phyloP scores from a whole-genome alignment of 2,888 invertebrate genomes.

The Cantharis flavilabris region DNA sequence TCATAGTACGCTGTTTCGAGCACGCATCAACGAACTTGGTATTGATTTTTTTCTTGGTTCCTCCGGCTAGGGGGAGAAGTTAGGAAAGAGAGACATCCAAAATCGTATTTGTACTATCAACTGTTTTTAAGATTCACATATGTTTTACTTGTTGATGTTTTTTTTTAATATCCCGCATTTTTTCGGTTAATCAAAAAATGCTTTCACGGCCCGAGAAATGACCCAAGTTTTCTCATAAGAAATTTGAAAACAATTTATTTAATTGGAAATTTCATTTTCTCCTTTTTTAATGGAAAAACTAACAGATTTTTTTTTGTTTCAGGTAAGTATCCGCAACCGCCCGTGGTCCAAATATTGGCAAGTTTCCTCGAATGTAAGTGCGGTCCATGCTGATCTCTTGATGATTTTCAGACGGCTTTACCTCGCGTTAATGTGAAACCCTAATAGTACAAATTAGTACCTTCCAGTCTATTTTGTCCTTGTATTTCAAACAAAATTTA shows the following conservation, averaged over 20 bases:
- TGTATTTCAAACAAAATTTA: not conserved
- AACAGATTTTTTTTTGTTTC: not conserved
- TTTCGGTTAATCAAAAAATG: not conserved
- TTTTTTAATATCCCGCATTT: not conserved
- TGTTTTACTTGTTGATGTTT: not conserved
- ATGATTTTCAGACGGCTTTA: not conserved
- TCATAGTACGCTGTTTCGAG: constrained; percentile 31
- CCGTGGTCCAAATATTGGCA: not conserved
- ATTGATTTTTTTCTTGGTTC: constrained; percentile 43
- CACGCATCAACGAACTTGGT: constrained; percentile 40
- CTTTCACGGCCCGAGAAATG: not conserved
- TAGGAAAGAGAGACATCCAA: constrained; percentile 34
- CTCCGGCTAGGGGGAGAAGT: constrained; percentile 34
- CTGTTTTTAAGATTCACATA: constrained; percentile 6
- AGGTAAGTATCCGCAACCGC: not conserved
- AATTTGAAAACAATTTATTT: not conserved
- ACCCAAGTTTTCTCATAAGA: not conserved
- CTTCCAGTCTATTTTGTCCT: not conserved
- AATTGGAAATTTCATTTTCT: not conserved
- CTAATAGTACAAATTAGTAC: not conserved
- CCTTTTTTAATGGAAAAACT: not conserved
- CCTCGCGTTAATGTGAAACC: not conserved
- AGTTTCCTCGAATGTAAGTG: not conserved
- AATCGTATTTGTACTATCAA: constrained; percentile 30
- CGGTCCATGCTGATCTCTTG: not conserved